Evolutionary conservation across 2,888 invertebrate genomes (phyloP).

Genomic region (Pemphredon lugubris): DNA sequence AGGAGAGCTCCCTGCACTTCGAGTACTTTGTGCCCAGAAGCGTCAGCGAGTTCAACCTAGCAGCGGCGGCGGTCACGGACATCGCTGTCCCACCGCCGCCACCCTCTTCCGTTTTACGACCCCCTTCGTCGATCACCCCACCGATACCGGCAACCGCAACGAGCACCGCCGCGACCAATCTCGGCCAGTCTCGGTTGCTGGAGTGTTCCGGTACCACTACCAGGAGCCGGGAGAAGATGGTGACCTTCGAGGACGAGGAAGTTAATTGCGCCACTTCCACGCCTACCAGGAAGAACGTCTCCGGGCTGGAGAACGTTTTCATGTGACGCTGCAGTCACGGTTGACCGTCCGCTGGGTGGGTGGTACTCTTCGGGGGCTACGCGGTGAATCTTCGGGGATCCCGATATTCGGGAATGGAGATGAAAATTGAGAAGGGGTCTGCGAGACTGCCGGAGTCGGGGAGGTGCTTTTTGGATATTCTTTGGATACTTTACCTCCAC

Average conservation of each 20-base stretch:
- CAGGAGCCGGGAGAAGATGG: constrained; percentile 88
- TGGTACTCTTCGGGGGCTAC: not conserved
- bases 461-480: no score
- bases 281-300: constrained; percentile 78
- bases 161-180: constrained; percentile 54
- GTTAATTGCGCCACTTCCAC: constrained; percentile 63
- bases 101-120: constrained; percentile 73
- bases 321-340: constrained; percentile 85
- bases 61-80: constrained; percentile 84
- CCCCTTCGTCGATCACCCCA: constrained; percentile 73
- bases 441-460: no score
- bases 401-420: not conserved
- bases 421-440: no score
- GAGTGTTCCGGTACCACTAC: constrained; percentile 61
- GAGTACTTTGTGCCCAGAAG: constrained; percentile 93
- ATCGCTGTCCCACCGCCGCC: constrained; percentile 82
- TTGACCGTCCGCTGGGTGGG: constrained; percentile 1
- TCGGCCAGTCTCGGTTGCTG: constrained; percentile 55
- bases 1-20: constrained; percentile 84
- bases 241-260: constrained; percentile 90
- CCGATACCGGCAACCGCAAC: constrained; percentile 69
- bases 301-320: constrained; percentile 87
- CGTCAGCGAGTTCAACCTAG: constrained; percentile 91
- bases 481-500: no score
- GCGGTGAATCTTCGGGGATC: not conserved